phyloP scores from a whole-genome alignment of 2,888 invertebrate species.

The Chrysina gloriosa region DNA sequence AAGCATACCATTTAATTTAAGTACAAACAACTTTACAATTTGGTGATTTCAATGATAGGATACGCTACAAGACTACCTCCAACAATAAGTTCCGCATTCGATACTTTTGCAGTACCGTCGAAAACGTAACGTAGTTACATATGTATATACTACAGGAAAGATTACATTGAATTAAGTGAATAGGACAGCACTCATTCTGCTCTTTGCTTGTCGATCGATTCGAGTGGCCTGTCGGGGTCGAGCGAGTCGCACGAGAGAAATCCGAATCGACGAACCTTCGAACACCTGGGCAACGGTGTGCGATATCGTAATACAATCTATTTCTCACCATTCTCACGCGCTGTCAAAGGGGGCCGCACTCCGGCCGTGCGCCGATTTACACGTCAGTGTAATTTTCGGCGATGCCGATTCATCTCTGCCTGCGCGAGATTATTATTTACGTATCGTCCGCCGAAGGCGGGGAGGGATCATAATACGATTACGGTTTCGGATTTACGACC shows the following conservation, averaged over 20 bases:
- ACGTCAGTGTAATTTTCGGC: slow-evolving; percentile 32
- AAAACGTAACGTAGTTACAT: too few relatives aligned
- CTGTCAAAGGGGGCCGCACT: slow-evolving; percentile 27
- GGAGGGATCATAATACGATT: background rate
- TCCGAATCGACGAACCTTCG: slow-evolving; percentile 2
- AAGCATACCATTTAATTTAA: too few relatives aligned
- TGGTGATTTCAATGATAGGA: too few relatives aligned
- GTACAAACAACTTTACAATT: too few relatives aligned
- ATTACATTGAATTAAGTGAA: too few relatives aligned
- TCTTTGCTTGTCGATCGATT: background rate
- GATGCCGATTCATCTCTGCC: background rate
- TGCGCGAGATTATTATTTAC: slow-evolving; percentile 23
- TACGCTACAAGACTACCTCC: too few relatives aligned
- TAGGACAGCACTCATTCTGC: background rate
- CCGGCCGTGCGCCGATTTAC: slow-evolving; percentile 20
- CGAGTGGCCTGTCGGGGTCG: background rate
- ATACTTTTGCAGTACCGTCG: too few relatives aligned
- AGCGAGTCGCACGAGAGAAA: slow-evolving; percentile 3
- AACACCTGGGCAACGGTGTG: slow-evolving; percentile 24
- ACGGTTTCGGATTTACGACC: background rate
- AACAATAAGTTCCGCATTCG: too few relatives aligned
- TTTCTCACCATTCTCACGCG: slow-evolving; percentile 22
- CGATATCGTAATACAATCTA: slow-evolving; percentile 22
- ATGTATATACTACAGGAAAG: too few relatives aligned
- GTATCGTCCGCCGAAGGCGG: background rate